Evolutionary conservation across 2,113 vertebrate genomes (phyloP), one percentile per base, ranked within the genome.

Genomic region (Corythornis cristatus): DNA sequence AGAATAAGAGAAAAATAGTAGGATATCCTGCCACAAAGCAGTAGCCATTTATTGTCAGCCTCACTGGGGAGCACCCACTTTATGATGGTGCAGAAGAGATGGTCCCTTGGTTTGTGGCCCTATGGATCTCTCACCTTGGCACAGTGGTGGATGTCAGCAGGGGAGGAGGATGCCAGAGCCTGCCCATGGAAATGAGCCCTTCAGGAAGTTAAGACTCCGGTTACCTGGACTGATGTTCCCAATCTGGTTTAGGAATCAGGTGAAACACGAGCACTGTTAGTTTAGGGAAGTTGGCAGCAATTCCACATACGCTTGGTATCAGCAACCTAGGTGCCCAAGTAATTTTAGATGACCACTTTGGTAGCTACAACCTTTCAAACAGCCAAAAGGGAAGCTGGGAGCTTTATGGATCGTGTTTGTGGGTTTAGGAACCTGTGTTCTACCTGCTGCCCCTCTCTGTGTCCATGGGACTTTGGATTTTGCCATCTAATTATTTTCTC

Each of bases 21-120:
- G 22, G 40, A 21, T 26, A 25, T 46, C n/a, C 66, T 72, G 22
- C 22, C 1, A 5, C 25, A 51, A 19, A 78, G 48, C 1, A 0
- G 10, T 37, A 45, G 42, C 50, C 29, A 8, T 70, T 88, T 62
- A 46, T 4, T 72, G 29, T 48, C 28, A 54, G 57, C 71, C 62
- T 35, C 45, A 12, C 15, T n/a, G 28, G 25, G 33, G 28, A 89
- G 21, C 9, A 19, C 25, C 53, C 16, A 40, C 82, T n/a, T 46
- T 46, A 35, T 21, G n/a, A 15, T 26, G 62, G 21, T 11, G n/a
- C 54, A 90, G 85, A 35, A 91, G 43, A 57, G 10, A 9, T 2
- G 2, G 26, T 51, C 29, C 23, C 45, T 77, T 70, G 35, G 6
- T 64, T 84, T 26, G 16, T 68, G 67, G 29, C 20, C 40, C 50